phyloP scores from a whole-genome alignment of 2,888 invertebrate genomes.

The Temnothorax ravouxi region DNA sequence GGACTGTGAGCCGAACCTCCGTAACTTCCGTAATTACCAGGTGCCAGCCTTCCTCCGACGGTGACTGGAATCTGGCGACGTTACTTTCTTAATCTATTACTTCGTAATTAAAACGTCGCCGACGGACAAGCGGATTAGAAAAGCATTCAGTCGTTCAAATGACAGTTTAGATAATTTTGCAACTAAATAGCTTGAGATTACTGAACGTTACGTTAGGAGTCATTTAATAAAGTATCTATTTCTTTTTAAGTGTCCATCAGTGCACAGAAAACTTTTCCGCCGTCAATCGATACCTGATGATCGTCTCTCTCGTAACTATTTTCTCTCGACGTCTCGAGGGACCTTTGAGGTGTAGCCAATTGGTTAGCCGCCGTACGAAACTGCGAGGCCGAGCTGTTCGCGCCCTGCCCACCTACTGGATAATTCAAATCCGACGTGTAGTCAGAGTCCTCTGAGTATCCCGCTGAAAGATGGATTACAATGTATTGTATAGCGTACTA shows the following conservation, averaged over 20 bases:
- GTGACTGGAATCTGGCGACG: constrained; percentile 80
- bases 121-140: background rate
- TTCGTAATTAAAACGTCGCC: constrained; percentile 7
- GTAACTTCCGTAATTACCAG: constrained; percentile 84
- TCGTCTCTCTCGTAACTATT: constrained; percentile 95
- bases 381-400: constrained; percentile 97
- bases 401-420: constrained; percentile 94
- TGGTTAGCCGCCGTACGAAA: constrained; percentile 93
- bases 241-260: background rate
- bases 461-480: constrained; percentile 89
- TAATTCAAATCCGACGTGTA: constrained; percentile 98
- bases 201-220: background rate
- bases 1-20: constrained; percentile 86
- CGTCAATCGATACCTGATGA: constrained; percentile 86
- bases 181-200: background rate
- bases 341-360: constrained; percentile 92
- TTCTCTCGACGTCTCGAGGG: constrained; percentile 93
- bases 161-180: background rate
- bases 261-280: background rate
- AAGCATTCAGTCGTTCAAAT: background rate
- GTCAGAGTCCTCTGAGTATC: constrained; percentile 98
- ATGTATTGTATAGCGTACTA: constrained; percentile 2
- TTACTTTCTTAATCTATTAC: constrained; percentile 18
- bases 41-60: constrained; percentile 76
- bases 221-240: background rate